Conservation (phyloP, 2,113 vertebrate genomes). For the Spea bombifrons region DNA sequence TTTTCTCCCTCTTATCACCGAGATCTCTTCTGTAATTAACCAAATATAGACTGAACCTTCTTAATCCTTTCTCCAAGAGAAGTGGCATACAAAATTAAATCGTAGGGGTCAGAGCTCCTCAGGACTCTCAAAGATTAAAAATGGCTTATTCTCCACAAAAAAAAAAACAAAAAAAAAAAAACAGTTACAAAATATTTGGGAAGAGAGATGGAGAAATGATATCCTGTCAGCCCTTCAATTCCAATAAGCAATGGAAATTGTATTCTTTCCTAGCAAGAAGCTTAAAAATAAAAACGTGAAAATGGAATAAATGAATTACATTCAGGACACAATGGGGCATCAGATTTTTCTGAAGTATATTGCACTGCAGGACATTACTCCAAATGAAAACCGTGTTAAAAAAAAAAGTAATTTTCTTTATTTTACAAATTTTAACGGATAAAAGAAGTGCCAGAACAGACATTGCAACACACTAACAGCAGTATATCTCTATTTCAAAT, state of each 20-base stretch:
- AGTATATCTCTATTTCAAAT: conserved; percentile 29
- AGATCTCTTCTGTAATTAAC: too few relatives aligned
- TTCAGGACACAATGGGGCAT: conserved; percentile 44
- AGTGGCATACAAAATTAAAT: background rate
- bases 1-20: too few relatives aligned
- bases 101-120: background rate
- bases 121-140: background rate
- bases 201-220: conserved; percentile 39
- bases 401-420: conserved; percentile 40
- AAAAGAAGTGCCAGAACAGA: conserved; percentile 30
- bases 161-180: too few relatives aligned
- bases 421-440: conserved; percentile 38
- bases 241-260: conserved; percentile 24
- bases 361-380: conserved; percentile 40
- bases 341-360: conserved; percentile 42
- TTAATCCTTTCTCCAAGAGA: background rate
- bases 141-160: background rate
- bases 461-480: conserved; percentile 40
- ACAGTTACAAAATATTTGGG: conserved; percentile 18
- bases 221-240: conserved; percentile 32
- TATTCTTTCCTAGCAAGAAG: conserved; percentile 27
- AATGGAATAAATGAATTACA: conserved; percentile 47
- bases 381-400: conserved; percentile 45
- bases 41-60: too few relatives aligned
- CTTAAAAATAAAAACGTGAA: conserved; percentile 36